Evolutionary conservation across 2,888 invertebrate genomes (phyloP).

Genomic region (Hemithea aestivaria): DNA sequence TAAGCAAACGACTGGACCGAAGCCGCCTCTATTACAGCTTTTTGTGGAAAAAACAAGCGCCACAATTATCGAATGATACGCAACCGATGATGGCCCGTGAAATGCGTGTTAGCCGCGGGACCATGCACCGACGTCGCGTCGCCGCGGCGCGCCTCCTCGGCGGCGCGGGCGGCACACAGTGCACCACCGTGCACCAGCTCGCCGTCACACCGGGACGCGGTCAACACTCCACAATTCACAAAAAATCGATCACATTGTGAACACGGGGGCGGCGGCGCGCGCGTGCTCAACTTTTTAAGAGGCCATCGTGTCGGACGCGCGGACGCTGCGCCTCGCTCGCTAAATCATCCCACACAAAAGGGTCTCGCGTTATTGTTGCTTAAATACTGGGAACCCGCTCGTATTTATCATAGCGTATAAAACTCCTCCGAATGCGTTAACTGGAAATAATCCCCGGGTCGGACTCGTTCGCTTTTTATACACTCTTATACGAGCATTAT

Average conservation of each 20-base stretch:
- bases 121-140: slow-evolving; percentile 4
- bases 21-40: slow-evolving; percentile 19
- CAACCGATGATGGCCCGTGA: slow-evolving; percentile 21
- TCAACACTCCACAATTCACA: slow-evolving; percentile 1
- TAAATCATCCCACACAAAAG: slow-evolving; percentile 42
- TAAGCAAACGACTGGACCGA: slow-evolving; percentile 18
- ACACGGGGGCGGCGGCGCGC: slow-evolving; percentile 12
- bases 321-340: slow-evolving; percentile 10
- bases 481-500: slow-evolving; percentile 14
- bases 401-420: slow-evolving; percentile 28
- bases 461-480: slow-evolving; percentile 19
- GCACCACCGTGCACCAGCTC: slow-evolving; percentile 2
- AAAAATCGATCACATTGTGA: slow-evolving; percentile 12
- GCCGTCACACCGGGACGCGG: neutral
- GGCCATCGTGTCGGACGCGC: slow-evolving; percentile 11
- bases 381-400: slow-evolving; percentile 40
- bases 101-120: slow-evolving; percentile 17
- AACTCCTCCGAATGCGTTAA: slow-evolving; percentile 24
- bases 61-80: slow-evolving; percentile 32
- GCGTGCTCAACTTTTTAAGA: slow-evolving; percentile 30
- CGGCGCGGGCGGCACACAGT: neutral
- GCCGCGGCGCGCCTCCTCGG: slow-evolving; percentile 4
- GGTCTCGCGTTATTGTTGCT: slow-evolving; percentile 38
- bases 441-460: slow-evolving; percentile 23
- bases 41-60: slow-evolving; percentile 27